phyloP scores from a whole-genome alignment of 2,113 vertebrate genomes.

The Aptenodytes patagonicus region DNA sequence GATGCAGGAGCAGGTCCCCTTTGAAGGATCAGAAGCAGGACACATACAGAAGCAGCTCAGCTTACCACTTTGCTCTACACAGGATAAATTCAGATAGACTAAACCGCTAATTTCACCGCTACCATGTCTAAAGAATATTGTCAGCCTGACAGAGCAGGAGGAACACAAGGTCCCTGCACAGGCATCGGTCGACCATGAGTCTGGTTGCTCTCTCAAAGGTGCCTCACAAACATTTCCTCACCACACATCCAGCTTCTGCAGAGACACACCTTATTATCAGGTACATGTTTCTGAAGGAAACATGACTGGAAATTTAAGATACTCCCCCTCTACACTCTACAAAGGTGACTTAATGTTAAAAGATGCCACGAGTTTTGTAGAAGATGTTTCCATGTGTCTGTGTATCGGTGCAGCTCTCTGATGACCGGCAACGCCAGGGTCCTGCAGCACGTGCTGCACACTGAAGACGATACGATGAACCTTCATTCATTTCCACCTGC shows the following conservation, averaged over 20 bases:
- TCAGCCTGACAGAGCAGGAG: neutral
- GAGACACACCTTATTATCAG: neutral
- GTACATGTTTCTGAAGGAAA: neutral
- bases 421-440: neutral
- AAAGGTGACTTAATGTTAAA: neutral
- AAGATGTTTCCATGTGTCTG: neutral
- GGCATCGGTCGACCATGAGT: rapidly evolving
- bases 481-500: neutral
- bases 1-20: neutral
- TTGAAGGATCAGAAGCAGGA: neutral
- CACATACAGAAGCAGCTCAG: neutral
- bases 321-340: neutral
- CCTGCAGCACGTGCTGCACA: neutral
- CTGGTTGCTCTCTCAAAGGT: neutral
- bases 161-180: neutral
- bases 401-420: neutral
- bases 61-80: neutral
- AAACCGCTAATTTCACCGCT: neutral
- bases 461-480: neutral
- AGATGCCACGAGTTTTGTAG: neutral
- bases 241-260: neutral
- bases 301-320: neutral
- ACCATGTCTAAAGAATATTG: neutral
- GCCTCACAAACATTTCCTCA: neutral
- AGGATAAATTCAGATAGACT: neutral